Conservation (phyloP, 2,113 vertebrate species). For the Aldabrachelys gigantea region DNA sequence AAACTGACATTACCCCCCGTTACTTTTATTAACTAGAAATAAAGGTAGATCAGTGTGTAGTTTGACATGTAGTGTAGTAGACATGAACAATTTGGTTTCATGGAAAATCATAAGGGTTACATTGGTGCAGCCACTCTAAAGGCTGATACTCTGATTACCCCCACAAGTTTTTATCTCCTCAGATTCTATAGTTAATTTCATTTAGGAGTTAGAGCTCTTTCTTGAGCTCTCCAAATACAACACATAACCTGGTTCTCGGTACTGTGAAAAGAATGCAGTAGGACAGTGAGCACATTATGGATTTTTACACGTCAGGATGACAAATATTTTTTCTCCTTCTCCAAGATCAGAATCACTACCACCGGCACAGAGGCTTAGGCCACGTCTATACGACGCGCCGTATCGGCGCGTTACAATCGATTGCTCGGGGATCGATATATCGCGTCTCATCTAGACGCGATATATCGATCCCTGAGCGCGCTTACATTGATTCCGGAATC, state of each 20-base stretch:
- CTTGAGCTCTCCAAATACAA: neutral
- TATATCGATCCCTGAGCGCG: too few species aligned
- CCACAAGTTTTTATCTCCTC: neutral
- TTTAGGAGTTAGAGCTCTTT: slow-evolving; percentile 20
- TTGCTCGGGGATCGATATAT: too few species aligned
- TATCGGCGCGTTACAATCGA: too few species aligned
- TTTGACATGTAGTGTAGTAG: neutral
- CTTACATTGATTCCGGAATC: too few species aligned
- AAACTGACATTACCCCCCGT: slow-evolving; percentile 25
- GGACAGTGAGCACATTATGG: slow-evolving; percentile 47
- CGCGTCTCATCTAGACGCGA: too few species aligned
- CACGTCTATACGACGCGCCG: too few species aligned
- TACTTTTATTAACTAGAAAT: slow-evolving; percentile 20
- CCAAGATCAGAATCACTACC: slow-evolving; percentile 60
- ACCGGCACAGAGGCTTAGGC: slow-evolving; percentile 29
- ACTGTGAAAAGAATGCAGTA: slow-evolving; percentile 46
- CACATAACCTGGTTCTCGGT: slow-evolving; percentile 62
- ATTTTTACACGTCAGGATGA: slow-evolving; percentile 68
- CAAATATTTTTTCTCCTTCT: slow-evolving; percentile 60
- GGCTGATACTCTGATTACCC: neutral
- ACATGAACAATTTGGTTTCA: neutral
- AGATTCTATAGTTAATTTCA: slow-evolving; percentile 7
- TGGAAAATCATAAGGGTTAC: neutral
- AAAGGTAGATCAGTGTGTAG: neutral
- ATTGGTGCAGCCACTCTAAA: neutral